Evolutionary conservation across 2,888 invertebrate genomes (phyloP), one percentile per base, ranked within the genome.

Genomic region (Caenorhabditis zanzibari): DNA sequence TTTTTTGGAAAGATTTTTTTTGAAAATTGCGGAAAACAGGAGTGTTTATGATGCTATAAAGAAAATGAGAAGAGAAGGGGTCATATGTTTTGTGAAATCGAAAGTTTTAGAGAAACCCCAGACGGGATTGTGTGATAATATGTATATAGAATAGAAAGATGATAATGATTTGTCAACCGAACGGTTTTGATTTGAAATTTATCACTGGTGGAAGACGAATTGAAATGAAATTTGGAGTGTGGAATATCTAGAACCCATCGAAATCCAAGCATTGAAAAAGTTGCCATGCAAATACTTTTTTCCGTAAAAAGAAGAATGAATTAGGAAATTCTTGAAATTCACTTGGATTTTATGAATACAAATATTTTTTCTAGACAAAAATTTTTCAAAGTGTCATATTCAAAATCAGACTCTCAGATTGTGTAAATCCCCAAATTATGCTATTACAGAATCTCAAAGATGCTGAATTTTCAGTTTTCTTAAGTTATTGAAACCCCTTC

Each of bases 81-180:
- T 75, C 75, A 75, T 75, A 75, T 61, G 74, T 52, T 35, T 54
- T 19, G 24, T 59, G 75, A 75, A 75, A 75, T 59, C 66, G 75
- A 75, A 68, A 75, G 75, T 59, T 47, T 47, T n/a, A 7, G 47
- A 26, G 14, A 47, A 19, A 47, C n/a, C 19, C 2, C 16, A 44
- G 19, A 47, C 6, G 61, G 38, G 49, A 61, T 38, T 35, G 47
- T 47, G 59, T 72, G 72, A 35, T 59, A 59, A 49, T n/a, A 49
- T 19, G 38, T n/a, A 22, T 19, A 59, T 32, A 26, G 5, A 58
- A 26, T 22, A 24, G 24, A 63, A n/a, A 72, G 32, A 66, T 22
- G 44, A 44, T 44, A 26, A 41, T 12, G 14, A 41, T 24, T 24
- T 38, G 38, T 38, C 4, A 4, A 38, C 12, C 24, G 12, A 58